Evolutionary conservation across 2,797 vertebrate genomes (phyloP).

Genomic region (Ctenosaura bakeri): DNA sequence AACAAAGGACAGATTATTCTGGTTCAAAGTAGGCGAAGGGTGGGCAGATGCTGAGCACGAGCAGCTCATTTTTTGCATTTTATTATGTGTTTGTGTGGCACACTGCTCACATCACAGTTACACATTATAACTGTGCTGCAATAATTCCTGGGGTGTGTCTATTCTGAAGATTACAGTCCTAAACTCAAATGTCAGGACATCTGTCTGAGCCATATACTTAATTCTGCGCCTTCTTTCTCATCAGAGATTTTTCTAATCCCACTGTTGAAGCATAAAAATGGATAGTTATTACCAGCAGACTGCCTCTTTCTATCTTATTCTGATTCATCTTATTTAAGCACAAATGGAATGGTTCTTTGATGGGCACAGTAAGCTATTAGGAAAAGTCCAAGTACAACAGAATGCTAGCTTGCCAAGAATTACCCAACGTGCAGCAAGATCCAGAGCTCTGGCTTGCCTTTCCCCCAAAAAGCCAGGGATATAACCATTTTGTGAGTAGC

Average conservation of each 20-base stretch:
- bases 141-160: not conserved
- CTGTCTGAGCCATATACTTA: not conserved
- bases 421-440: not conserved
- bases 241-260: not conserved
- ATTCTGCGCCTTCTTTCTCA: not conserved
- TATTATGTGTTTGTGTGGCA: not conserved
- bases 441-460: not conserved
- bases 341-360: not conserved
- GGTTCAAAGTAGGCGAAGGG: not conserved
- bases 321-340: not conserved
- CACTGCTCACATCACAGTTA: not conserved
- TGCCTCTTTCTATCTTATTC: not conserved
- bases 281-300: not conserved
- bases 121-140: not conserved
- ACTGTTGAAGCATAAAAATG: not conserved
- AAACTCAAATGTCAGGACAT: not conserved
- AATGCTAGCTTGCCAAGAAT: not conserved
- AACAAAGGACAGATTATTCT: not conserved
- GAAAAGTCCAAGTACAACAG: not conserved
- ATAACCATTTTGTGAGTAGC: not conserved
- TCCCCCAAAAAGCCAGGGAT: not conserved
- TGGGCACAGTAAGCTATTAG: not conserved
- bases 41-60: conserved; percentile 20
- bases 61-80: conserved; percentile 22
- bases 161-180: not conserved